These are phyloP conservation scores for Vespertilio murinus DNA, from an alignment of 2,797 vertebrate genomes.

Conservation along the genomic window DNA sequence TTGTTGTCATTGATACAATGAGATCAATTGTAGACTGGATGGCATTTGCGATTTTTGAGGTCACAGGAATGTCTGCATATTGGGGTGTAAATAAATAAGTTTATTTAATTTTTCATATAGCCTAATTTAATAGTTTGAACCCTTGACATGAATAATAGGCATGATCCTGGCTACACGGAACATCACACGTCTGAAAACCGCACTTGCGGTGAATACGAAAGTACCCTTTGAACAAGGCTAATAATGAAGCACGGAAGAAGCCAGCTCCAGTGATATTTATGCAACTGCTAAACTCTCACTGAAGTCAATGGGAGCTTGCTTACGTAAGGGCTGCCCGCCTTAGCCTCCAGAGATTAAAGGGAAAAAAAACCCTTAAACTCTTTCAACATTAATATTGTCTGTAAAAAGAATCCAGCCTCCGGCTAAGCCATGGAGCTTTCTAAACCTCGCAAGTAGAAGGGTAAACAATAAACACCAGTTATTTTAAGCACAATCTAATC, in stretches of 20 bases:
- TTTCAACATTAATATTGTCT: constrained; percentile 73
- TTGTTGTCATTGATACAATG: neutral
- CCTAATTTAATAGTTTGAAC: neutral
- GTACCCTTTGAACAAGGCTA: constrained; percentile 3
- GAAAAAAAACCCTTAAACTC: constrained; percentile 63
- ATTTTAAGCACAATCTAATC: constrained; percentile 79
- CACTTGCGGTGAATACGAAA: neutral
- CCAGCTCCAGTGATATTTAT: constrained; percentile 60
- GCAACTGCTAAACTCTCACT: constrained; percentile 59
- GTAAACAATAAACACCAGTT: constrained; percentile 75
- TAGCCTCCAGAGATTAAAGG: constrained; percentile 72
- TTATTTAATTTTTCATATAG: neutral
- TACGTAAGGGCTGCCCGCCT: constrained; percentile 64
- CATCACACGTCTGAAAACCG: neutral
- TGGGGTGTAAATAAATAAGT: neutral
- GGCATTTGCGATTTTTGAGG: neutral
- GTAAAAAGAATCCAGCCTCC: constrained; percentile 58
- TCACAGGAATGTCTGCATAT: neutral
- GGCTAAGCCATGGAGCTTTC: constrained; percentile 72
- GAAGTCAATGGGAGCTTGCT: constrained; percentile 71
- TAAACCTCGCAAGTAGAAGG: constrained; percentile 65
- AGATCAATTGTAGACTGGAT: neutral
- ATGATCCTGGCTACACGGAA: neutral
- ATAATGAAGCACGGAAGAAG: neutral
- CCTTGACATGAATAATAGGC: neutral